phyloP scores from a whole-genome alignment of 2,797 vertebrate genomes.

The Brotula barbata region DNA sequence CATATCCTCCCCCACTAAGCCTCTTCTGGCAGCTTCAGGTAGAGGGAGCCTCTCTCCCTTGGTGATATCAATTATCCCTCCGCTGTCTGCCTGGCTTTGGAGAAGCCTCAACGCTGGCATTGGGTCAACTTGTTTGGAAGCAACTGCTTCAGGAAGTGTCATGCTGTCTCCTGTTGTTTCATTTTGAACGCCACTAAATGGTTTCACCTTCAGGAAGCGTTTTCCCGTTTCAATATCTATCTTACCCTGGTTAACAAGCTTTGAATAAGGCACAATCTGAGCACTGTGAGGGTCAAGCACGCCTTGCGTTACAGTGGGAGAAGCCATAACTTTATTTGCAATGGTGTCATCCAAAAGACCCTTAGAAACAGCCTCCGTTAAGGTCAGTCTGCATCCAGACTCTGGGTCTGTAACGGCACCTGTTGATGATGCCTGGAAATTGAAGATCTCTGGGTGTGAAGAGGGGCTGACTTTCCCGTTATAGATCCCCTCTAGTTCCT shows the following conservation, averaged over 20 bases:
- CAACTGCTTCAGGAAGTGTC: constrained; percentile 78
- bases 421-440: constrained; percentile 72
- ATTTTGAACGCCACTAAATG: constrained; percentile 81
- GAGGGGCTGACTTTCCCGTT: constrained; percentile 57
- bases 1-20: constrained; percentile 81
- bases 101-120: constrained; percentile 81
- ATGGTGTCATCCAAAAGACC: constrained; percentile 75
- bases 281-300: constrained; percentile 84
- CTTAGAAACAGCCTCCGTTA: constrained; percentile 77
- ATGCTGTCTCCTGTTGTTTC: constrained; percentile 63
- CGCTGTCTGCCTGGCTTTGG: constrained; percentile 86
- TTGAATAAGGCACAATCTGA: constrained; percentile 85
- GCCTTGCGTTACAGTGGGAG: constrained; percentile 71
- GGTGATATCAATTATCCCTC: constrained; percentile 84
- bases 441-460: constrained; percentile 58
- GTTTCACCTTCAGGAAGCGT: constrained; percentile 88
- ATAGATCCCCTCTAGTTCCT: constrained; percentile 75
- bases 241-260: constrained; percentile 87
- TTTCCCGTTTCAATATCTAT: constrained; percentile 91
- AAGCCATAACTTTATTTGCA: constrained; percentile 70
- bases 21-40: constrained; percentile 77
- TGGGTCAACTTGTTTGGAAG: constrained; percentile 79
- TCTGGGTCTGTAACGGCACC: constrained; percentile 77
- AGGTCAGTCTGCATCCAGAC: constrained; percentile 75
- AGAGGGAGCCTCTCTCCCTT: constrained; percentile 81